Evolutionary conservation across 2,888 invertebrate genomes (phyloP), one percentile per base, ranked within the genome.

Genomic region (Leptura quadrifasciata): DNA sequence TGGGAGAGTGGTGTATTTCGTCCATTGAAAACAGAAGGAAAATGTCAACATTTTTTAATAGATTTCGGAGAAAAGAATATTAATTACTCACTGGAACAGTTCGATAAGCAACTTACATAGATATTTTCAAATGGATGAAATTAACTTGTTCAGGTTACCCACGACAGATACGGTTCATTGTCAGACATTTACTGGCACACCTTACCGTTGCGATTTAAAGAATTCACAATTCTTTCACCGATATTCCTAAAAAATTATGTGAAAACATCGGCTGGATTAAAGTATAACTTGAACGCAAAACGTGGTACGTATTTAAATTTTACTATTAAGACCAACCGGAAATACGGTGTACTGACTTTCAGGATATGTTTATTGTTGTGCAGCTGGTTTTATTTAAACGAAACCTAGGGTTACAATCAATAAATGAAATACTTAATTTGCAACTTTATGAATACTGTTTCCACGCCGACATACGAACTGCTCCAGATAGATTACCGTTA

Each of bases 241-340:
- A 47, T n/a, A 47, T 21, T 63, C 10, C 10, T 39, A 17, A 63
- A 63, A 39, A 63, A 17, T 63, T 10, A 63, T 63, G 63, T 39
- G 39, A 63, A 39, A 4, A 35, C 35, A 47, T 39, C 27, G 15
- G 21, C 15, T 20, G 15, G 39, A 31, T 63, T 18, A 24, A 58
- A 58, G 21, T 31, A 9, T 17, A 6, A 10, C 24, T 5, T 21
- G 18, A 47, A 21, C 39, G 39, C 39, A 17, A 20, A 27, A 60
- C 39, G 47, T 17, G 35, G 12, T 47, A 12, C 47, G 27, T 54
- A 65, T 65, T 65, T 52, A 65, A 65, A 65, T 65, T 65, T 65
- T 65, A 27, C 24, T 65, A 65, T 65, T 65, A 27, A 54, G 65
- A 65, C 21, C 54, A 54, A 52, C 65, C 54, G 65, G 65, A 65